Evolutionary conservation across 2,113 vertebrate genomes (phyloP), one percentile per base, ranked within the genome.

Genomic region (Aegypius monachus): DNA sequence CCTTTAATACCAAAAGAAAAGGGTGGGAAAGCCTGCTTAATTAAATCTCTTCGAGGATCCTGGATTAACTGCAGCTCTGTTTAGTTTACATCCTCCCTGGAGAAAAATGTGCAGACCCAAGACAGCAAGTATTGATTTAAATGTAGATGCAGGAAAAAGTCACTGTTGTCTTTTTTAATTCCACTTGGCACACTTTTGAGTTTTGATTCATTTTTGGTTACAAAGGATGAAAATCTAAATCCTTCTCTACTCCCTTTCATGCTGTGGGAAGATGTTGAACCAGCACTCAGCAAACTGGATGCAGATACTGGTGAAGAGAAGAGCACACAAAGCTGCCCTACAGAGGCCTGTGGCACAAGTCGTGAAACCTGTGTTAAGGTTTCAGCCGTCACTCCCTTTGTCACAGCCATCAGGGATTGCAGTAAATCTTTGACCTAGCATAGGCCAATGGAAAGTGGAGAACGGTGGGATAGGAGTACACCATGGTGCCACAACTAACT

Each of bases 11-110:
- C 58, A 84, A 90, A 77, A 92, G 91, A 90, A 97, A 90, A 88
- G 88, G 81, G 34, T 95, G 65, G 79, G 74, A 90, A 97, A 93
- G 26, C 48, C 48, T 95, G 50, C 55, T 73, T 88, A 86, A 82
- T 95, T 91, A 89, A 77, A 91, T 95, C 36, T 93, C 56, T 63
- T 56, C 6, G 6, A 90, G 94, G 90, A 96, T 89, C 53, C 91
- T 91, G 91, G 87, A 95, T 97, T 97, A 96, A 91, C 91, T 94
- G 83, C 72, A 85, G 59, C 55, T 95, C 62, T 95, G 80, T 94
- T 96, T 88, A 95, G 68, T 93, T 97, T 93, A 91, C 62, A 62
- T 86, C 84, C 45, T 93, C 48, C 55, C 50, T 75, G 38, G 58
- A 94, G 86, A 96, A 97, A 81, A 87, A 95, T 56, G 34, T 92